These are phyloP conservation scores for Halotydeus destructor DNA, from an alignment of 1,140 invertebrate genomes.

Conservation along the genomic window DNA sequence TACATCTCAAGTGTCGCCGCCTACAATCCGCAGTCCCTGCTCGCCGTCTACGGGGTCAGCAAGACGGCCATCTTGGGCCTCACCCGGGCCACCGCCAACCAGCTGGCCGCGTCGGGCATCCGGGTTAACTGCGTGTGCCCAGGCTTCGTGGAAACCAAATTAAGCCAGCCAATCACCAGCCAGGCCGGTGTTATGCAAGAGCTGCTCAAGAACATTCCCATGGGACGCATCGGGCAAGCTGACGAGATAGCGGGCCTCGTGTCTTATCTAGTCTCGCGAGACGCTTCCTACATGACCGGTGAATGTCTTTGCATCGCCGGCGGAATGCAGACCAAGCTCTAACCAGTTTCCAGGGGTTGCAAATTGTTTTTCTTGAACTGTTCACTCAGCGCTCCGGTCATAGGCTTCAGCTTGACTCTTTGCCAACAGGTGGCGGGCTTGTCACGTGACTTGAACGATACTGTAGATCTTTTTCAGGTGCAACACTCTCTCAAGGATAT, in stretches of 20 bases:
- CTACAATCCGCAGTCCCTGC: constrained; percentile 58
- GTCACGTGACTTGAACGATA: too few species aligned
- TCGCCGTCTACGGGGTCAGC: constrained; percentile 78
- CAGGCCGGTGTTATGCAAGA: not conserved
- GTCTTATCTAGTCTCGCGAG: constrained; percentile 70
- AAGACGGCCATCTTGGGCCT: constrained; percentile 83
- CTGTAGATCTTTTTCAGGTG: too few species aligned
- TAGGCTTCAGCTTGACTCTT: too few species aligned
- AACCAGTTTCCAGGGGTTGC: too few species aligned
- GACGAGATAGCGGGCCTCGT: constrained; percentile 59
- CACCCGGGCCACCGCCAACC: constrained; percentile 24
- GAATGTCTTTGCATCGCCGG: constrained; percentile 66
- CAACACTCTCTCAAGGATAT: too few species aligned
- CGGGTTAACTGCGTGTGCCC: constrained; percentile 59
- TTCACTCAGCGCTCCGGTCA: too few species aligned
- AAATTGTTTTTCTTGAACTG: too few species aligned
- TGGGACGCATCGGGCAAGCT: constrained; percentile 33
- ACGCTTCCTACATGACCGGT: constrained; percentile 80
- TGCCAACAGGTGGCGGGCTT: too few species aligned
- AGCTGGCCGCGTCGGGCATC: constrained; percentile 22
- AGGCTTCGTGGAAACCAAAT: constrained; percentile 53
- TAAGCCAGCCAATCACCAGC: constrained; percentile 37
- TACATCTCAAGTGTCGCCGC: constrained; percentile 74
- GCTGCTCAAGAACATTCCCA: not conserved
- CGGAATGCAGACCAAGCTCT: too few species aligned